These are phyloP conservation scores for Pyrocoelia pectoralis DNA, from an alignment of 2,888 invertebrate genomes.

Conservation along the genomic window DNA sequence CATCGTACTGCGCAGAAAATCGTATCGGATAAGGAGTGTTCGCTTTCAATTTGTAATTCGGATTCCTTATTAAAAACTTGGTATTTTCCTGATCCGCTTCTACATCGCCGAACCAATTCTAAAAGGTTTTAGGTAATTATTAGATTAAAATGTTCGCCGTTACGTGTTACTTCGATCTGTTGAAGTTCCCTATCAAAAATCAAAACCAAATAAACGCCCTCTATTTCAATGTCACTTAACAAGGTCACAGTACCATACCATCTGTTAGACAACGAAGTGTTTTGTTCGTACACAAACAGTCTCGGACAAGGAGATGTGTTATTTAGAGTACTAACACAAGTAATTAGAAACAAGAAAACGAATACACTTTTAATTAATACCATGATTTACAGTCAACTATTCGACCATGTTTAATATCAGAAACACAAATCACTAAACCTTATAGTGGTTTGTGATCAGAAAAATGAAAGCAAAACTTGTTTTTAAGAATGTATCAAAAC, in stretches of 20 bases:
- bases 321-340: not conserved
- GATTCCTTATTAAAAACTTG: conserved; percentile 65
- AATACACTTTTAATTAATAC: not conserved
- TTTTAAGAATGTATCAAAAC: not conserved
- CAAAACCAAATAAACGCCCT: conserved; percentile 60
- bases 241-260: conserved; percentile 70
- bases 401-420: no score
- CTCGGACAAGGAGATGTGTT: conserved; percentile 64
- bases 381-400: not conserved
- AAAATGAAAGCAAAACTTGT: not conserved
- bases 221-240: conserved; percentile 63
- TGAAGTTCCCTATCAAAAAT: conserved; percentile 51
- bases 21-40: conserved; percentile 65
- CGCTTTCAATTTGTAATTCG: conserved; percentile 64
- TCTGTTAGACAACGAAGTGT: conserved; percentile 63
- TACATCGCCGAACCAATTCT: conserved; percentile 67
- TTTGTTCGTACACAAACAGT: conserved; percentile 65
- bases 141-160: no score
- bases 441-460: no score
- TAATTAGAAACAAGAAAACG: not conserved
- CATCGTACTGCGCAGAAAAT: conserved; percentile 69
- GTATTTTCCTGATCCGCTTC: conserved; percentile 64
- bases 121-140: not conserved
- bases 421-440: no score
- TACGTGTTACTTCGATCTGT: conserved; percentile 33